These are phyloP conservation scores for Corvus hawaiiensis DNA, from an alignment of 2,113 vertebrate species.

Conservation along the genomic window DNA sequence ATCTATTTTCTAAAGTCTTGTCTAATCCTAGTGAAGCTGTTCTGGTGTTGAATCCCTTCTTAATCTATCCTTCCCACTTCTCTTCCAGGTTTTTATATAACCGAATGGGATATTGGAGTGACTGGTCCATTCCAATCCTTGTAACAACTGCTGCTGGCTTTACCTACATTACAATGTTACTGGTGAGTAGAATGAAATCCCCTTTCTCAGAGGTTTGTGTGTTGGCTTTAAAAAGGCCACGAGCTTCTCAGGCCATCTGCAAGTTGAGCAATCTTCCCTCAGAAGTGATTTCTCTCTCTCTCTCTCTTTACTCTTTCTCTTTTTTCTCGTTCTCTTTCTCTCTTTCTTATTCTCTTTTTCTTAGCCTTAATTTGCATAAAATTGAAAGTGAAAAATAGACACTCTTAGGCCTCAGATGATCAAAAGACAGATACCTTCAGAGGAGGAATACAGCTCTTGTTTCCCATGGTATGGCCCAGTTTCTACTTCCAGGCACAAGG, in stretches of 20 bases:
- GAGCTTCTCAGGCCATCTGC: not conserved
- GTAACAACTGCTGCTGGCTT: conserved; percentile 85
- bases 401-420: not conserved
- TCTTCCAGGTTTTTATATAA: conserved; percentile 90
- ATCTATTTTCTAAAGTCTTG: not conserved
- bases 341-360: too few relatives aligned
- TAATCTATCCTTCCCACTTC: not conserved
- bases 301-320: not conserved
- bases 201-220: not conserved
- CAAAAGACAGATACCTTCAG: not conserved
- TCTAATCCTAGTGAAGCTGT: not conserved
- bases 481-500: not conserved
- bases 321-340: too few relatives aligned
- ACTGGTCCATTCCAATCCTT: conserved; percentile 89
- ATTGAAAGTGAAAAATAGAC: not conserved
- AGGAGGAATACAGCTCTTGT: not conserved
- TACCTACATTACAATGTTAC: conserved; percentile 84
- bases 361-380: not conserved
- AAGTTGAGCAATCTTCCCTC: not conserved
- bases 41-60: not conserved
- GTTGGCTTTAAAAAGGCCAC: rapidly evolving
- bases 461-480: not conserved
- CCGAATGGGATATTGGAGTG: conserved; percentile 88
- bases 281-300: not conserved
- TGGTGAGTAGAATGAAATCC: conserved; percentile 70